phyloP scores from a whole-genome alignment of 2,113 vertebrate species.

The Xyliphius kryptos region DNA sequence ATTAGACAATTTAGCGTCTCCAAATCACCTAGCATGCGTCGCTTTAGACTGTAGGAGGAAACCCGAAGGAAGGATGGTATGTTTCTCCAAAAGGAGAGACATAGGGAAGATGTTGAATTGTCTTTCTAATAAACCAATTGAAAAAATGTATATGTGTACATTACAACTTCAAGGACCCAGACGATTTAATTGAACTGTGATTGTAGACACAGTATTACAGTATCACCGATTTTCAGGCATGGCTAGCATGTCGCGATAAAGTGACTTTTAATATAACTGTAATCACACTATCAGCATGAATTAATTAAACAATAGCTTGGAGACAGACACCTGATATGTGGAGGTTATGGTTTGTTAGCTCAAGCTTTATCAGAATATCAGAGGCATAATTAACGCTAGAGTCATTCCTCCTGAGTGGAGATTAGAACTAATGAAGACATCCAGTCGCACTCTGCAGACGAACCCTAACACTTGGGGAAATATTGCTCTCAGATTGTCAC shows the following conservation, averaged over 20 bases:
- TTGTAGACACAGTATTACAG: neutral
- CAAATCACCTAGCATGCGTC: too few relatives aligned
- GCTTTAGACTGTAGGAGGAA: too few relatives aligned
- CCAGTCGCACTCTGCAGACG: neutral
- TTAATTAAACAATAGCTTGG: conserved; percentile 32
- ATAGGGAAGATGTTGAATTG: too few relatives aligned
- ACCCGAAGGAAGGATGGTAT: too few relatives aligned
- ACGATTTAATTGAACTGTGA: conserved; percentile 2
- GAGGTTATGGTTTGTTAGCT: conserved; percentile 23
- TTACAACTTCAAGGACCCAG: neutral
- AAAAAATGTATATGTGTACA: neutral
- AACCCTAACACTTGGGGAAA: conserved; percentile 24
- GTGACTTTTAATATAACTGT: conserved; percentile 25
- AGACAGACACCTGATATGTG: conserved; percentile 22
- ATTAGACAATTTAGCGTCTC: too few relatives aligned
- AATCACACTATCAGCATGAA: conserved; percentile 30
- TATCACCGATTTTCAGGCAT: too few relatives aligned
- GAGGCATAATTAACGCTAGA: conserved; percentile 21
- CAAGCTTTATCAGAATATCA: conserved; percentile 36
- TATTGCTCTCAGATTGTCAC: conserved; percentile 28
- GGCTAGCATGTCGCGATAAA: too few relatives aligned
- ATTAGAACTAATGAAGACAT: conserved; percentile 39
- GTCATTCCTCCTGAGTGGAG: conserved; percentile 27
- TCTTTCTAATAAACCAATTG: neutral
- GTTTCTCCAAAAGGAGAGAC: too few relatives aligned